Base-by-base conservation (phyloP, 1,140 invertebrate species). In the Drosophila subobscura region DNA sequence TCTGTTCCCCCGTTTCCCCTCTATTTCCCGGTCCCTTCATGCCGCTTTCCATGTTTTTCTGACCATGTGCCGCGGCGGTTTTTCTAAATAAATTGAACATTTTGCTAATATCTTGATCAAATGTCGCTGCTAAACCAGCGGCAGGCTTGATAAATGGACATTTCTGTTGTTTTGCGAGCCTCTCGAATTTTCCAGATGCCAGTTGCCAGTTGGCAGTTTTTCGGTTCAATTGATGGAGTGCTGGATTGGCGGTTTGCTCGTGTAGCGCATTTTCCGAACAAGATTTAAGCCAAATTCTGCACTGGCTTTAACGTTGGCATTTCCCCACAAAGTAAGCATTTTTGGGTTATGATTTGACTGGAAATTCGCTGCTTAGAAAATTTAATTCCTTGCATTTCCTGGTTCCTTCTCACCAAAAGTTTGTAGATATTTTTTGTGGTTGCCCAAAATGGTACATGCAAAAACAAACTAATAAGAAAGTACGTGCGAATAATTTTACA, bases 21-120 rank as follows among this genome's bases (percentile, higher is more conserved):
- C 16, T 20, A 20, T 20, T 20, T 20, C 16, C 16, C 1, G 16
- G 16, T 20, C 0, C 16, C 16, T 20, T 20, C 16, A 20, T 20
- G 16, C 16, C 16, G 6, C 44, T 55, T 65, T 47, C 51, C 44
- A 10, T 23, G 37, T 59, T 25, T 42, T 44, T n/a, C 3, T 12
- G 55, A 55, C 58, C 61, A 76, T 65, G 59, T 60, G 63, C 73
- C 40, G 72, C 59, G 54, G 56, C 44, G 67, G 57, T 67, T 77
- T 77, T 77, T 77, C 56, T 72, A 81, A 76, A 85, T 84, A 79
- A 84, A 84, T 84, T 84, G 76, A 84, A 85, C 80, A 76, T 76
- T 37, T 84, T 72, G 66, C 66, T 84, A 79, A 84, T 84, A 84
- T 84, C 79, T 84, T 79, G 75, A 84, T 76, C 73, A 84, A 84